Base-by-base conservation (phyloP, 2,797 vertebrate genomes). In the Pangasius macronema region DNA sequence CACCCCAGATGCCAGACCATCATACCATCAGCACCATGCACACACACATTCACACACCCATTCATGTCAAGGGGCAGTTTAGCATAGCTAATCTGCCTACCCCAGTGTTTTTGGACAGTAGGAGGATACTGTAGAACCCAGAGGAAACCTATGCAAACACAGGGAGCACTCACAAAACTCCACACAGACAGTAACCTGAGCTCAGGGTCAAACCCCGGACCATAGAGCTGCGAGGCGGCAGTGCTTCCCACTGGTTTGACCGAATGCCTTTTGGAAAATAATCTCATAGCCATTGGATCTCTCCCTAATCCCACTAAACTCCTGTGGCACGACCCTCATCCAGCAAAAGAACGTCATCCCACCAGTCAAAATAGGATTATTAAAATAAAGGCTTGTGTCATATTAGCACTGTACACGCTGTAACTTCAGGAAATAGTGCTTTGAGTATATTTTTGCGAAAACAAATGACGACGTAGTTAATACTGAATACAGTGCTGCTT, bases 221-320 rank as follows among this genome's bases (percentile, higher is more conserved):
- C 33, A 59, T 80, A 33, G 33, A 59, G 33, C 22, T 57, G 77
- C 59, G 11, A 59, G 20, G 22, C 13, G 4, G 53, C 55, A 80
- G 27, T 57, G 53, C 51, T 57, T 57, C 53, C 30, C 16, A 22
- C 6, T 53, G 16, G 14, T 77, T 53, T 51, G 49, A 75, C 42
- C n/a, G 4, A 46, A 27, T 39, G 22, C 49, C 51, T 79, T 79
- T 79, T 57, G 27, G 46, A 55, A 79, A 79, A 79, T 79, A 36
- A 79, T 79, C 51, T 16, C n/a, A 53, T 77, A 53, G 75, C 46
- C 30, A 80, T 33, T 39, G 33, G 33, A 39, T 80, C 53, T 13
- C 53, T 24, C 77, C 7, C 20, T 80, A 80, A 80, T 57, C 77
- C 30, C 77, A 39, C 30, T 79, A 55, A 79, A 79, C 18, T 55